Evolutionary conservation across 1,140 invertebrate species (phyloP).

Genomic region (Macrotrachela quadricornifera): DNA sequence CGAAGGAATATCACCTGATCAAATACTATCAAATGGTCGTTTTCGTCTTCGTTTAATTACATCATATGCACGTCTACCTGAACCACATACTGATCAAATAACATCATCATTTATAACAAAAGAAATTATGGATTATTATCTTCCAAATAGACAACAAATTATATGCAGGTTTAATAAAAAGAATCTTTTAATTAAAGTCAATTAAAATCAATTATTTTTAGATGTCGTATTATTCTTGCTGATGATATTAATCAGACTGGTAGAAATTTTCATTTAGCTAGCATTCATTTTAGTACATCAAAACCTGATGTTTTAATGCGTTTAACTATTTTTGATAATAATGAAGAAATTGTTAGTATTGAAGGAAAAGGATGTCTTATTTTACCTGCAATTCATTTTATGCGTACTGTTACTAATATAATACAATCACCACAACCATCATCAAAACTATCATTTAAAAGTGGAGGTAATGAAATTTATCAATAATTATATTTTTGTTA

Average conservation of each 20-base stretch:
- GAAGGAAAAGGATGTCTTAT: constrained; percentile 26
- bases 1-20: constrained; percentile 20
- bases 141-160: constrained; percentile 23
- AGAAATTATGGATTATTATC: constrained; percentile 26
- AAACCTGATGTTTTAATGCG: constrained; percentile 26
- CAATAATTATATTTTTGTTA: too few relatives aligned
- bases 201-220: constrained; percentile 6
- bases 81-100: constrained; percentile 14
- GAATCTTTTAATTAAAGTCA: background rate
- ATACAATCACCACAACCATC: too few relatives aligned
- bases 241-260: constrained; percentile 14
- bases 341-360: constrained; percentile 20
- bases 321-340: constrained; percentile 23
- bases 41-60: constrained; percentile 30
- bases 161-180: constrained; percentile 21
- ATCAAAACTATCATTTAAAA: too few relatives aligned
- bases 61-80: constrained; percentile 19
- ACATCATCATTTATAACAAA: constrained; percentile 19
- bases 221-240: constrained; percentile 22
- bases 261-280: constrained; percentile 15
- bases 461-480: too few relatives aligned
- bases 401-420: constrained; percentile 10
- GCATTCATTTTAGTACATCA: constrained; percentile 25
- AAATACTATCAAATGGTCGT: constrained; percentile 15
- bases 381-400: constrained; percentile 24